Evolutionary conservation across 2,113 vertebrate species (phyloP).

Genomic region (Dascyllus trimaculatus): DNA sequence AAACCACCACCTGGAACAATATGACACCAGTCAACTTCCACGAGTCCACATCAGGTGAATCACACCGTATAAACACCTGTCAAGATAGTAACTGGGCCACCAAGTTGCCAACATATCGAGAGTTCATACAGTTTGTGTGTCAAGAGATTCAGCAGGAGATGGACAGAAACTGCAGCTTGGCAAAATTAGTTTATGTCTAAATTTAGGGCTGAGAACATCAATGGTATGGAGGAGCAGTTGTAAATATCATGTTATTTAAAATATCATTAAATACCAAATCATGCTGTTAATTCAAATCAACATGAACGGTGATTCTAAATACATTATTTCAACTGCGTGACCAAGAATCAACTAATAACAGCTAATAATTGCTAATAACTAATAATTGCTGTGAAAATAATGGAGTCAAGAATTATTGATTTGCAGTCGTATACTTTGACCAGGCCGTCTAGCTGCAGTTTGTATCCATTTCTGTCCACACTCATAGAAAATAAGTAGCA

Average conservation of each 20-base stretch:
- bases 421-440: too few species aligned
- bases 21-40: constrained; percentile 75
- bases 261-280: too few species aligned
- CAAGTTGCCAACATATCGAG: not conserved
- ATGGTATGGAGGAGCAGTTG: not conserved
- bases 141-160: not conserved
- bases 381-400: too few species aligned
- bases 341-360: too few species aligned
- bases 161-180: not conserved
- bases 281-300: not conserved
- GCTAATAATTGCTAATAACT: too few species aligned
- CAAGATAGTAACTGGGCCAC: constrained; percentile 25
- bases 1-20: constrained; percentile 91
- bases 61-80: constrained; percentile 62
- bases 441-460: too few species aligned
- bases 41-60: constrained; percentile 31
- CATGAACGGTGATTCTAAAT: not conserved
- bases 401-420: too few species aligned
- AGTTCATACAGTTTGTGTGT: constrained; percentile 1
- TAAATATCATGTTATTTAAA: not conserved
- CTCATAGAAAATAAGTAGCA: too few species aligned
- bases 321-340: too few species aligned
- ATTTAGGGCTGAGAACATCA: not conserved
- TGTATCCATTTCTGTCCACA: too few species aligned
- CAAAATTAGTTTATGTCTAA: not conserved